phyloP scores from a whole-genome alignment of 1,140 invertebrate genomes.

The Sinella curviseta region DNA sequence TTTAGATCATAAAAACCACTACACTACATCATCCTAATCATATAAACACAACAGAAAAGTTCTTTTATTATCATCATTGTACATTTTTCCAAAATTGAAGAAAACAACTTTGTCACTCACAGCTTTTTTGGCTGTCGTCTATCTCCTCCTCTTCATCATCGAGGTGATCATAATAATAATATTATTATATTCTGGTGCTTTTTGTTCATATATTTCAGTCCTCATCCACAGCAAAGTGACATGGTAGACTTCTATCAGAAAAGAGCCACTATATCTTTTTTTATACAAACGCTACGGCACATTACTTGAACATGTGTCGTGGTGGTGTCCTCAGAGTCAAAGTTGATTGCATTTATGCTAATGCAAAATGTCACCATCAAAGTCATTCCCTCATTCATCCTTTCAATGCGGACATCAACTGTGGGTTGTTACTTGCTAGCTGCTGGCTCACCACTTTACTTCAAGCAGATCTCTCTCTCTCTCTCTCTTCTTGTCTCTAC shows the following conservation, averaged over 20 bases:
- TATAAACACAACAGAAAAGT: too few species aligned
- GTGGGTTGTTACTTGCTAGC: neutral
- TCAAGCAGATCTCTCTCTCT: too few species aligned
- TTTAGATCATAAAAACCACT: too few species aligned
- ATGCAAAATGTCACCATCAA: slow-evolving; percentile 24
- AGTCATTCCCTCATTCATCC: slow-evolving; percentile 24
- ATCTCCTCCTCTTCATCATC: slow-evolving; percentile 22
- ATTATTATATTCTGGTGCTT: neutral
- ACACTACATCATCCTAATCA: too few species aligned
- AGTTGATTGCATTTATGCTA: slow-evolving; percentile 23
- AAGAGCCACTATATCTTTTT: neutral
- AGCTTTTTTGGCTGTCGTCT: slow-evolving; percentile 4
- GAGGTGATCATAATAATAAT: slow-evolving; percentile 3
- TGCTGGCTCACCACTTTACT: neutral
- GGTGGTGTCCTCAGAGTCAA: slow-evolving; percentile 12
- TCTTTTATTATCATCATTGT: too few species aligned
- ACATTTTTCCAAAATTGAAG: neutral
- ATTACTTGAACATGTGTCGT: neutral
- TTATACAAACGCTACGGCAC: neutral
- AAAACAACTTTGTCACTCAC: slow-evolving; percentile 20
- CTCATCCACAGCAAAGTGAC: neutral
- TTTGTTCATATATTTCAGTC: neutral
- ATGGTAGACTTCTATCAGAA: too few species aligned
- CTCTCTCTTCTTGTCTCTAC: too few species aligned
- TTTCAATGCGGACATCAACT: slow-evolving; percentile 20